Percentiles rank a stretch among this genome's conserved stretches.
phyloP scores from a whole-genome alignment of 2,113 vertebrate species.

The Channa argus region DNA sequence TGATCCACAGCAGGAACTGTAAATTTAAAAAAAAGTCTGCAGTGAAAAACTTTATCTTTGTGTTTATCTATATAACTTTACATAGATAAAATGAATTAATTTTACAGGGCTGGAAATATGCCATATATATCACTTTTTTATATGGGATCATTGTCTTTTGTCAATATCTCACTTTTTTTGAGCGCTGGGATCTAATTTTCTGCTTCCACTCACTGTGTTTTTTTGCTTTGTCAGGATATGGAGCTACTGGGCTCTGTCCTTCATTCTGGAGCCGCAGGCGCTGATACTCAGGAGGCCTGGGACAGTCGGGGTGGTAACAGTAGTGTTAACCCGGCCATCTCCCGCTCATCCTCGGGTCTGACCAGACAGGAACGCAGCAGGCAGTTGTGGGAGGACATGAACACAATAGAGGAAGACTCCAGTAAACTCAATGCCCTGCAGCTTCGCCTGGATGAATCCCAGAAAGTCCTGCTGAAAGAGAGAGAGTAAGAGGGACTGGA shows the following conservation, averaged over 20 bases:
- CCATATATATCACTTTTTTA: too few relatives aligned
- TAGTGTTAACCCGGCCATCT: slow-evolving; percentile 50
- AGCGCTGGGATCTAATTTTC: not conserved
- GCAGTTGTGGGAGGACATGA: slow-evolving; percentile 91
- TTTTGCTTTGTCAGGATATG: slow-evolving; percentile 83
- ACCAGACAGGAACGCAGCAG: slow-evolving; percentile 89
- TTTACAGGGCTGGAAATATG: too few relatives aligned
- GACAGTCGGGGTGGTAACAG: slow-evolving; percentile 69
- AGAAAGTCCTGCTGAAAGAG: slow-evolving; percentile 88
- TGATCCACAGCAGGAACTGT: too few relatives aligned
- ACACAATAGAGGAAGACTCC: slow-evolving; percentile 86
- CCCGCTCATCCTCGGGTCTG: slow-evolving; percentile 81
- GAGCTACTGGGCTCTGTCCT: slow-evolving; percentile 89
- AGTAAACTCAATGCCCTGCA: slow-evolving; percentile 92
- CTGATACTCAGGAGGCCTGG: slow-evolving; percentile 85
- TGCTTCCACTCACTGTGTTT: not conserved
- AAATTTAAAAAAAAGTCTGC: too few relatives aligned
- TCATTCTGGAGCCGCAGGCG: slow-evolving; percentile 69
- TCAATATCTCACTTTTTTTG: not conserved
- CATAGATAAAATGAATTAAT: too few relatives aligned
- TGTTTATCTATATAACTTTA: too few relatives aligned
- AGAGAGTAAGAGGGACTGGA: slow-evolving; percentile 69
- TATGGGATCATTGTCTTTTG: too few relatives aligned
- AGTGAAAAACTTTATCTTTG: too few relatives aligned
- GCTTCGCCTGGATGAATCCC: slow-evolving; percentile 95